phyloP scores from a whole-genome alignment of 1,140 invertebrate genomes.

The Archegozetes longisetosus region DNA sequence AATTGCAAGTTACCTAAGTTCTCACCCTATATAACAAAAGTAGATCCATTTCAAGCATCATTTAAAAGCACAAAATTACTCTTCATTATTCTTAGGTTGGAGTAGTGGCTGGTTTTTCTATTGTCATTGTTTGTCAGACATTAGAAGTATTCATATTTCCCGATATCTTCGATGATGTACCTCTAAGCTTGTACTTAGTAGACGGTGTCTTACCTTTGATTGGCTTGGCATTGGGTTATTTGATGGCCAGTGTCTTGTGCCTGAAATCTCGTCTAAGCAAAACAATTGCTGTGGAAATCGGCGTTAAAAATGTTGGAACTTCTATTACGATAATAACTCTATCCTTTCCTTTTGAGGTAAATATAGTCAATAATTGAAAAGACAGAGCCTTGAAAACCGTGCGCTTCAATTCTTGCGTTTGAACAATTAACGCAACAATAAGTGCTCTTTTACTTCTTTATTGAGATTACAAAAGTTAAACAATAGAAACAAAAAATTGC shows the following conservation, averaged over 20 bases:
- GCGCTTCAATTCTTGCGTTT: no score
- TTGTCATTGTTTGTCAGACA: constrained; percentile 24
- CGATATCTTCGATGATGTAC: constrained; percentile 27
- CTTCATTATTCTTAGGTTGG: constrained; percentile 1
- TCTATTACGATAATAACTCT: constrained; percentile 24
- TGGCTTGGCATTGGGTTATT: constrained; percentile 30
- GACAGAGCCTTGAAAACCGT: no score
- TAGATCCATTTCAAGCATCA: not conserved
- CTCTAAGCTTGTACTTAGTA: constrained; percentile 26
- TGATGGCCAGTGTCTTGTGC: constrained; percentile 25
- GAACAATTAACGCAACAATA: no score
- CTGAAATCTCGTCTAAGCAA: constrained; percentile 23
- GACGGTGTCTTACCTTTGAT: constrained; percentile 27
- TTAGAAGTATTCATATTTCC: constrained; percentile 25
- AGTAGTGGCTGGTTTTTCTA: constrained; percentile 19
- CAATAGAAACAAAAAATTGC: no score
- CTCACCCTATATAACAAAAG: constrained; percentile 24
- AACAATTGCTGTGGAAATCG: constrained; percentile 32
- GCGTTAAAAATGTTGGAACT: constrained; percentile 32
- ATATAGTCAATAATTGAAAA: no score
- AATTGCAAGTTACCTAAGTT: constrained; percentile 25
- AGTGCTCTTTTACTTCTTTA: no score
- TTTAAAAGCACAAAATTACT: not conserved
- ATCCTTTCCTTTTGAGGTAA: constrained; percentile 24
- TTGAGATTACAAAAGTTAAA: no score